These are phyloP conservation scores for Nycticryphes semicollaris DNA, from an alignment of 2,113 vertebrate species.

Conservation along the genomic window DNA sequence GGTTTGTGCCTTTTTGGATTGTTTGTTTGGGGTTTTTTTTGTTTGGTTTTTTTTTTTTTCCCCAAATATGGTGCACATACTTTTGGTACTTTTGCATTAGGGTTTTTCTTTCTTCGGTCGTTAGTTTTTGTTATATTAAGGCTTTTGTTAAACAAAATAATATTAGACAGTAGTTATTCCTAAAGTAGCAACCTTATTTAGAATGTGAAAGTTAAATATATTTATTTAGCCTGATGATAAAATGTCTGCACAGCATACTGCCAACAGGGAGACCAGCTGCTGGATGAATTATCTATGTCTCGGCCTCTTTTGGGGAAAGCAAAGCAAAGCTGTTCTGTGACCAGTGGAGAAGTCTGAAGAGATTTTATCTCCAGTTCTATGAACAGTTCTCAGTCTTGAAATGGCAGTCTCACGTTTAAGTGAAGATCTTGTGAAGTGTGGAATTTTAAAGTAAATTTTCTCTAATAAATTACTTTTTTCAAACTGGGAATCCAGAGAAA, in stretches of 20 bases:
- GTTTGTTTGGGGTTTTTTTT: no score
- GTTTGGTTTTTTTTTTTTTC: background rate
- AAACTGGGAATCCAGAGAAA: background rate
- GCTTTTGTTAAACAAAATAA: background rate
- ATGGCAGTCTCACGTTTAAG: background rate
- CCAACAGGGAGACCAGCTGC: constrained; percentile 4
- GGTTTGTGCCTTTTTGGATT: background rate
- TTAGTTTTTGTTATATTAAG: background rate
- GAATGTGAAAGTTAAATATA: constrained; percentile 7
- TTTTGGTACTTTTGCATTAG: rapidly evolving
- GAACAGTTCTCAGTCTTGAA: background rate
- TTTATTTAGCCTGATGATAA: constrained; percentile 1
- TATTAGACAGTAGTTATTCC: background rate
- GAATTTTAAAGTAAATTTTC: background rate
- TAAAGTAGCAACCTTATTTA: background rate
- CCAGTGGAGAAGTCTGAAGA: background rate
- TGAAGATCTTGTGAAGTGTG: background rate
- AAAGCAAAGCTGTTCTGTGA: background rate
- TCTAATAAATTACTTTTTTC: background rate
- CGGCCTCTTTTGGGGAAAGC: background rate
- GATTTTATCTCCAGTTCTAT: background rate
- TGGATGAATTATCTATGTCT: background rate
- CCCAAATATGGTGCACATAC: rapidly evolving
- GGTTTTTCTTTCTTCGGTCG: background rate
- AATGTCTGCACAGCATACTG: background rate